Percentiles rank a stretch among this genome's conserved stretches.
These are phyloP conservation scores for Zaprionus inermis DNA, from an alignment of 1,140 invertebrate species.

Conservation along the genomic window DNA sequence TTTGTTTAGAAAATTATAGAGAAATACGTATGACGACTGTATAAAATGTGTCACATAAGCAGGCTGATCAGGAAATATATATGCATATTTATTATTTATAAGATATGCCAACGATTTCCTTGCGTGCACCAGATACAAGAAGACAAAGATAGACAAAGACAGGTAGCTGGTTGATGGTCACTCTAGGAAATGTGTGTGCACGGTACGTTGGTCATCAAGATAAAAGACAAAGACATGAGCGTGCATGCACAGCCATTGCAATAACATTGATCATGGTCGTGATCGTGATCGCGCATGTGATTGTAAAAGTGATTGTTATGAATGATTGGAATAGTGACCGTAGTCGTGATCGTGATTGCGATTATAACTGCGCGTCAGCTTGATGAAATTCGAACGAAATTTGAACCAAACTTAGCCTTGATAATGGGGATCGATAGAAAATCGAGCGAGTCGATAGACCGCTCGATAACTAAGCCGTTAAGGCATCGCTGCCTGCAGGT, in stretches of 20 bases:
- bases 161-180: neutral
- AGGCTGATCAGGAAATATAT: too few relatives aligned
- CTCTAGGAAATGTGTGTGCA: too few relatives aligned
- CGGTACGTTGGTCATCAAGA: neutral
- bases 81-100: too few relatives aligned
- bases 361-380: neutral
- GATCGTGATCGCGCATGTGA: neutral
- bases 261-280: neutral
- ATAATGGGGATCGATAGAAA: neutral
- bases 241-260: neutral
- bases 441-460: neutral
- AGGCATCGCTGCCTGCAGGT: neutral
- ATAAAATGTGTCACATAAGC: too few relatives aligned
- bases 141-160: slow-evolving; percentile 4
- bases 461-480: slow-evolving; percentile 32
- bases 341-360: neutral
- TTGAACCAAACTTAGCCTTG: neutral
- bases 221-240: neutral
- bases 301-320: neutral
- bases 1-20: too few relatives aligned
- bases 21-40: too few relatives aligned
- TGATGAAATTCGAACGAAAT: neutral
- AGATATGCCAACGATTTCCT: too few relatives aligned
- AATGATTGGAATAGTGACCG: neutral
- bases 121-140: too few relatives aligned